phyloP scores from a whole-genome alignment of 2,113 vertebrate species.

The Rattus norvegicus region DNA sequence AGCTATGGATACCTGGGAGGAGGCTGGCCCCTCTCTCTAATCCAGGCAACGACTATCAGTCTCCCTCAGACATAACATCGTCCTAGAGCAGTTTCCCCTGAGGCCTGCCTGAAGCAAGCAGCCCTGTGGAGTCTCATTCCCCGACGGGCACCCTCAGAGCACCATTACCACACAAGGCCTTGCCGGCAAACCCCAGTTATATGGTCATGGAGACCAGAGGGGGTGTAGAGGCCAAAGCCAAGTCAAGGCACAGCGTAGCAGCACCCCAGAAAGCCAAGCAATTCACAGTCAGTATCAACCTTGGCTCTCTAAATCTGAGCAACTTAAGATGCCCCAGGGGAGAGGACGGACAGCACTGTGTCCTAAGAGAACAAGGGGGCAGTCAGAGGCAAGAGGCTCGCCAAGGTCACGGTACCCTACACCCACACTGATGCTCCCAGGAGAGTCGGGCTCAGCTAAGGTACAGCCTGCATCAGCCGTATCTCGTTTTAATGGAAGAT shows the following conservation, averaged over 20 bases:
- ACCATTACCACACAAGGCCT: neutral
- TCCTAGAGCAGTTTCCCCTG: too few species aligned
- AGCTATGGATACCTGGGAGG: neutral
- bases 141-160: neutral
- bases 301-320: neutral
- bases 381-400: neutral
- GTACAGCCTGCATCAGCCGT: neutral
- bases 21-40: neutral
- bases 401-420: neutral
- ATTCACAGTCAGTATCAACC: neutral
- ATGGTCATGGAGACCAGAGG: neutral
- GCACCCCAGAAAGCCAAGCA: neutral
- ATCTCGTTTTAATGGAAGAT: neutral
- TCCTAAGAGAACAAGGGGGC: neutral
- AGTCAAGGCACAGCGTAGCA: neutral
- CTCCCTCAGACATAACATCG: neutral
- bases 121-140: neutral
- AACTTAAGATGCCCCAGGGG: neutral
- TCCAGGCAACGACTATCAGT: neutral
- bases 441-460: neutral
- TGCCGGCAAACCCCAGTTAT: neutral
- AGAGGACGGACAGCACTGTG: neutral
- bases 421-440: neutral
- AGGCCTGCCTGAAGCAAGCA: neutral
- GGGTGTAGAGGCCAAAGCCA: neutral